phyloP scores from a whole-genome alignment of 2,888 invertebrate genomes.

The Oscheius onirici region DNA sequence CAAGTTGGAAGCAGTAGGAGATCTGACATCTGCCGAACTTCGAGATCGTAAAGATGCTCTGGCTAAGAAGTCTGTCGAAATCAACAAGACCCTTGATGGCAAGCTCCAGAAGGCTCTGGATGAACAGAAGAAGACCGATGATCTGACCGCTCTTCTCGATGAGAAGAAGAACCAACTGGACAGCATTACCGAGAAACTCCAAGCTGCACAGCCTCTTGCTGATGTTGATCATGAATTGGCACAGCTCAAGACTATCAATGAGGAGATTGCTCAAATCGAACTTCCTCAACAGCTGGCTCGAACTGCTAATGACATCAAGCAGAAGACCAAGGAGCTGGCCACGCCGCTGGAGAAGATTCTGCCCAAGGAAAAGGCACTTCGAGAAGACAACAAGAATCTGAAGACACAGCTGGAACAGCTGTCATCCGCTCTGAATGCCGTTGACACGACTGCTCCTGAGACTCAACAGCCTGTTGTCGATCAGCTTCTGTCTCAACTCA shows the following conservation, averaged over 20 bases:
- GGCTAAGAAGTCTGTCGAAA: slow-evolving; percentile 31
- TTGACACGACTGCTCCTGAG: not conserved
- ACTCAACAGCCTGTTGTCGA: slow-evolving; percentile 24
- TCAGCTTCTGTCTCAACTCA: not conserved
- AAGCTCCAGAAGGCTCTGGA: slow-evolving; percentile 38
- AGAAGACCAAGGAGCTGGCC: slow-evolving; percentile 33
- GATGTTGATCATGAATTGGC: slow-evolving; percentile 38
- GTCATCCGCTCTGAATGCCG: not conserved
- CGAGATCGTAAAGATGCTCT: slow-evolving; percentile 37
- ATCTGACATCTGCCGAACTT: slow-evolving; percentile 37
- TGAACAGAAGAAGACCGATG: slow-evolving; percentile 33
- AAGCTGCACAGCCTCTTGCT: slow-evolving; percentile 6
- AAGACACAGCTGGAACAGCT: slow-evolving; percentile 15
- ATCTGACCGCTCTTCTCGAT: slow-evolving; percentile 30
- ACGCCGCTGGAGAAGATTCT: slow-evolving; percentile 22
- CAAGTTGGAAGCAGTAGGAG: slow-evolving; percentile 31
- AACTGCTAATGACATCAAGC: slow-evolving; percentile 14
- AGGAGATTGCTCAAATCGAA: not conserved
- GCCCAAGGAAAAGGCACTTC: slow-evolving; percentile 19
- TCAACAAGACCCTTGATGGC: slow-evolving; percentile 36
- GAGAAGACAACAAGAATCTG: slow-evolving; percentile 28
- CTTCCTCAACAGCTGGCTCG: slow-evolving; percentile 22
- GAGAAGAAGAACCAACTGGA: slow-evolving; percentile 36
- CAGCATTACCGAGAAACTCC: slow-evolving; percentile 23
- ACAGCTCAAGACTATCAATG: slow-evolving; percentile 6